A percentile compares a stretch with the other conserved stretches of the same genome.
Evolutionary conservation across 2,113 vertebrate genomes (phyloP).

Genomic region (Python bivittatus): DNA sequence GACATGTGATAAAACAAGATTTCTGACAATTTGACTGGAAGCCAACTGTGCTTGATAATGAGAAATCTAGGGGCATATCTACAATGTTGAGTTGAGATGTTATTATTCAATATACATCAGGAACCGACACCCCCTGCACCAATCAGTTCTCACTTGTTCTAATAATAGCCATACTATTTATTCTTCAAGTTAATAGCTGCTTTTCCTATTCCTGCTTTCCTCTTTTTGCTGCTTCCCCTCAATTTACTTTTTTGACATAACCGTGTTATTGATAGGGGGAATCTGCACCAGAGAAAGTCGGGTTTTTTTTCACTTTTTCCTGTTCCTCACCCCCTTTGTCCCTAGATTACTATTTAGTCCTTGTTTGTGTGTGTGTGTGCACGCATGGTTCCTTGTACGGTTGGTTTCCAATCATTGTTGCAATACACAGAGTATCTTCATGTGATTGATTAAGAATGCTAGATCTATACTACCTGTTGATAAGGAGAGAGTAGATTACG

Average conservation of each 20-base stretch:
- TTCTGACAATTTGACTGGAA: constrained; percentile 13
- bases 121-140: background rate
- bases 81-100: background rate
- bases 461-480: background rate
- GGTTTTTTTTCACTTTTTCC: background rate
- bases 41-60: constrained; percentile 43
- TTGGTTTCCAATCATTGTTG: background rate
- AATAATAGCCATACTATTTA: constrained; percentile 73
- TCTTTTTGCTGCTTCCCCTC: constrained; percentile 59
- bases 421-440: background rate
- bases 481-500: background rate
- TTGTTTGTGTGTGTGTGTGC: background rate
- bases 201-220: constrained; percentile 53
- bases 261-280: constrained; percentile 48
- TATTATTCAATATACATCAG: constrained; percentile 48
- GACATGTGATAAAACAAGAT: constrained; percentile 12
- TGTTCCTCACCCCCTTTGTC: background rate
- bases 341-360: constrained; percentile 26
- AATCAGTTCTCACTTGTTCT: constrained; percentile 61
- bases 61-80: background rate
- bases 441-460: background rate
- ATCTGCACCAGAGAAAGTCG: constrained; percentile 45
- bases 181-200: constrained; percentile 70
- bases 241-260: constrained; percentile 47
- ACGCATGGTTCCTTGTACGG: background rate